Evolutionary conservation across 2,888 invertebrate species (phyloP).

Genomic region (Matsumyia berberina): DNA sequence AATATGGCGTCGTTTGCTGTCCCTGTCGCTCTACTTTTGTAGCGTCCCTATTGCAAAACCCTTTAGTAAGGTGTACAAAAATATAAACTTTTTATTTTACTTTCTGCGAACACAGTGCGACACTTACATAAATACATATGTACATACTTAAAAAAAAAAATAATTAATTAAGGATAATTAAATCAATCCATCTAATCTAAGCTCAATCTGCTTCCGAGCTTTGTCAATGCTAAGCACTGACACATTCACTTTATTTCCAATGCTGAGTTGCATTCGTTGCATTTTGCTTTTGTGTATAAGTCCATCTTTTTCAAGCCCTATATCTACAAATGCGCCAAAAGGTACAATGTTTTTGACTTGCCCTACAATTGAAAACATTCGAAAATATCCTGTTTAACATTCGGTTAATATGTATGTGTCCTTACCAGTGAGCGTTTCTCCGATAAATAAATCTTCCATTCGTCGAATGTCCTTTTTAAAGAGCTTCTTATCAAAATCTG

Average conservation of each 20-base stretch:
- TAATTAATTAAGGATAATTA: not conserved
- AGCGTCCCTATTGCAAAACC: too few relatives aligned
- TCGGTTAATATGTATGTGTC: too few relatives aligned
- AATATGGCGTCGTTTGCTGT: too few relatives aligned
- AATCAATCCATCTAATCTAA: conserved; percentile 84
- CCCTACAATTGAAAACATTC: conserved; percentile 85
- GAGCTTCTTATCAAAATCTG: conserved; percentile 87
- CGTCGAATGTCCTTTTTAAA: conserved; percentile 90
- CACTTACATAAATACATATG: too few relatives aligned
- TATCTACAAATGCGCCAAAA: conserved; percentile 96
- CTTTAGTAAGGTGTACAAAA: too few relatives aligned
- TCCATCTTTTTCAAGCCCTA: conserved; percentile 90
- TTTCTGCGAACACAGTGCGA: too few relatives aligned
- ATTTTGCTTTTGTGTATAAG: conserved; percentile 88
- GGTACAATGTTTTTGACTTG: conserved; percentile 93
- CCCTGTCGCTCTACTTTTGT: too few relatives aligned
- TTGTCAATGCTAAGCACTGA: conserved; percentile 87
- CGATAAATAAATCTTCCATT: conserved; percentile 87
- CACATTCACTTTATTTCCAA: conserved; percentile 89
- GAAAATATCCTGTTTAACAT: not conserved
- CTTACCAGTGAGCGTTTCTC: conserved; percentile 87
- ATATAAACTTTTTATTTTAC: too few relatives aligned
- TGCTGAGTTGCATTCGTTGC: conserved; percentile 85
- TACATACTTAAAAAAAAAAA: too few relatives aligned
- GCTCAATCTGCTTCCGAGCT: conserved; percentile 86